These are phyloP conservation scores for Pelochelys cantorii DNA, from an alignment of 2,797 vertebrate species.

Conservation along the genomic window DNA sequence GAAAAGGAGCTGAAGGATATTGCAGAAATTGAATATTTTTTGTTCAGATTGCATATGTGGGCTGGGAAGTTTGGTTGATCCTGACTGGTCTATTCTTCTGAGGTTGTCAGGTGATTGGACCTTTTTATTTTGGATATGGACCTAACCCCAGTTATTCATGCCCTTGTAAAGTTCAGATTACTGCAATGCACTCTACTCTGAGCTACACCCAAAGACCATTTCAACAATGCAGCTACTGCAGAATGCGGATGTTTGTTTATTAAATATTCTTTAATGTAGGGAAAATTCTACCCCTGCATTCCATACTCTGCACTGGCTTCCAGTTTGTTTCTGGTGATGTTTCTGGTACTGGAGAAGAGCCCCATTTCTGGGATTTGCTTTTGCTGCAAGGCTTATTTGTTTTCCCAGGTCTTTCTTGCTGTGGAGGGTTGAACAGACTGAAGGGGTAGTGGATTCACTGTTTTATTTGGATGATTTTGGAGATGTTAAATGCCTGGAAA, in stretches of 20 bases:
- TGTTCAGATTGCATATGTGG: accelerated
- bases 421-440: background rate
- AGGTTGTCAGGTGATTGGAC: background rate
- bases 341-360: background rate
- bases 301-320: background rate
- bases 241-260: background rate
- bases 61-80: background rate
- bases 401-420: background rate
- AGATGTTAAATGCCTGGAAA: background rate
- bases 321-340: background rate
- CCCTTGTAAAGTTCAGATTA: background rate
- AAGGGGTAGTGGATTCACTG: background rate
- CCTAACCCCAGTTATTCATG: background rate
- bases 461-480: background rate
- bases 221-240: background rate
- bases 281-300: accelerated
- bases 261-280: accelerated
- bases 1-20: background rate
- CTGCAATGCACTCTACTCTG: background rate
- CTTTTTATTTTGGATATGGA: background rate
- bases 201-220: background rate
- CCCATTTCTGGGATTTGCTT: background rate
- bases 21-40: background rate
- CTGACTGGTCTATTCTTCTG: background rate
- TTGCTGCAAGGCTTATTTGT: background rate